Evolutionary conservation across 2,888 invertebrate genomes (phyloP).

Genomic region (Flabesymbios commensalis): DNA sequence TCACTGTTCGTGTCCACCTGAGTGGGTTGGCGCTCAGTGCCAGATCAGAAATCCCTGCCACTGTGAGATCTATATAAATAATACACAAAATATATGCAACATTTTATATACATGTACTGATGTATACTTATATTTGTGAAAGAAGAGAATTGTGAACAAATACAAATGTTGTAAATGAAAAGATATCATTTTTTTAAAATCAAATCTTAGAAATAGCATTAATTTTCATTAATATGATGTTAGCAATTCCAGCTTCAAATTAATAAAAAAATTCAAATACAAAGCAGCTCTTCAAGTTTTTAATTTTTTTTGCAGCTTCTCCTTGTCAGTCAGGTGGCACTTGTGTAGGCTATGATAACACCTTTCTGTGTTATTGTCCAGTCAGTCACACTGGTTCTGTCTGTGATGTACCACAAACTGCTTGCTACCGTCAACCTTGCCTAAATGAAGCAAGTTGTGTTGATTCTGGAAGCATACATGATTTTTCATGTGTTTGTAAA

Average conservation of each 20-base stretch:
- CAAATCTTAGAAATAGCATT: too few species aligned
- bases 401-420: conserved; percentile 20
- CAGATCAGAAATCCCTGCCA: conserved; percentile 31
- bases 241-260: too few species aligned
- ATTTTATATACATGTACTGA: too few species aligned
- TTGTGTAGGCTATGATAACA: conserved; percentile 14
- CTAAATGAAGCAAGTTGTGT: conserved; percentile 23
- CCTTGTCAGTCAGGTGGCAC: conserved; percentile 31
- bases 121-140: too few species aligned
- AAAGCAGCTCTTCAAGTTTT: too few species aligned
- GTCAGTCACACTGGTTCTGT: conserved; percentile 19
- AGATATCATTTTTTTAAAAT: too few species aligned
- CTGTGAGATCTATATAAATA: conserved; percentile 15
- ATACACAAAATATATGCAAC: background rate
- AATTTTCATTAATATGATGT: too few species aligned
- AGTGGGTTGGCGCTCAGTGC: conserved; percentile 26
- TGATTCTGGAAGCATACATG: conserved; percentile 7
- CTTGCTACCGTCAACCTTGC: conserved; percentile 27
- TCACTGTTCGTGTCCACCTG: conserved; percentile 35
- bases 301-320: conserved; percentile 14
- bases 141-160: too few species aligned
- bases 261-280: too few species aligned
- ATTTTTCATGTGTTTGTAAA: conserved; percentile 19
- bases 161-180: too few species aligned
- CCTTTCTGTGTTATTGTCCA: conserved; percentile 23